Conservation (phyloP, 1,140 invertebrate species). For the Lordiphosa clarofinis region DNA sequence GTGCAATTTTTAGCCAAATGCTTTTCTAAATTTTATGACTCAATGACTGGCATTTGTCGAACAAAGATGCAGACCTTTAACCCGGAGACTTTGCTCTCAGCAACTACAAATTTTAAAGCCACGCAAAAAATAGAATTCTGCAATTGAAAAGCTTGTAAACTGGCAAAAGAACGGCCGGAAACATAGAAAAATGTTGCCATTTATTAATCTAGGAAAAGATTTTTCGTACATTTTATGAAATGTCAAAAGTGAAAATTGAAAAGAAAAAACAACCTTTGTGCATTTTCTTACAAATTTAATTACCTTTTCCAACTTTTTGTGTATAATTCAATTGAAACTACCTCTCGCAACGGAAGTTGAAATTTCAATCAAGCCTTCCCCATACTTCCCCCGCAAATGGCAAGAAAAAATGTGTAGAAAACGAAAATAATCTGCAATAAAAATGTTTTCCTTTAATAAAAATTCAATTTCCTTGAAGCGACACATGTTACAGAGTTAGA, state of each 20-base stretch:
- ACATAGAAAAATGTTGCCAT: conserved; percentile 2
- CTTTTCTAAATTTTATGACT: conserved; percentile 76
- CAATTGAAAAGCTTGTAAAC: conserved; percentile 44
- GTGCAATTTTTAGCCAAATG: conserved; percentile 60
- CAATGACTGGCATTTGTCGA: conserved; percentile 48
- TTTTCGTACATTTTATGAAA: background rate
- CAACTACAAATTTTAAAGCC: conserved; percentile 68
- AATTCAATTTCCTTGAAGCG: conserved; percentile 77
- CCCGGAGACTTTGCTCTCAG: conserved; percentile 32
- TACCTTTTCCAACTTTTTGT: conserved; percentile 26
- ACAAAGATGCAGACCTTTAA: conserved; percentile 57
- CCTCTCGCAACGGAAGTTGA: conserved; percentile 50
- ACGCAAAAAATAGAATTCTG: conserved; percentile 41
- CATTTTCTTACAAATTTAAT: conserved; percentile 39
- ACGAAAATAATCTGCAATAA: conserved; percentile 78
- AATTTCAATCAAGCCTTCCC: conserved; percentile 63
- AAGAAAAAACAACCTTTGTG: no score
- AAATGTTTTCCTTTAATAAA: conserved; percentile 79
- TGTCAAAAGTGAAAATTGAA: background rate
- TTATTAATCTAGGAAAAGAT: conserved; percentile 8
- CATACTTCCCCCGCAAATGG: background rate
- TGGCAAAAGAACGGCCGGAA: conserved; percentile 6
- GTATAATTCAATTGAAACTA: conserved; percentile 58
- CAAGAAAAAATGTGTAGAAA: conserved; percentile 29
- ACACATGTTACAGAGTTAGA: conserved; percentile 65